These are phyloP conservation scores for Peribatodes rhomboidaria DNA, from an alignment of 2,888 invertebrate genomes.

Conservation along the genomic window DNA sequence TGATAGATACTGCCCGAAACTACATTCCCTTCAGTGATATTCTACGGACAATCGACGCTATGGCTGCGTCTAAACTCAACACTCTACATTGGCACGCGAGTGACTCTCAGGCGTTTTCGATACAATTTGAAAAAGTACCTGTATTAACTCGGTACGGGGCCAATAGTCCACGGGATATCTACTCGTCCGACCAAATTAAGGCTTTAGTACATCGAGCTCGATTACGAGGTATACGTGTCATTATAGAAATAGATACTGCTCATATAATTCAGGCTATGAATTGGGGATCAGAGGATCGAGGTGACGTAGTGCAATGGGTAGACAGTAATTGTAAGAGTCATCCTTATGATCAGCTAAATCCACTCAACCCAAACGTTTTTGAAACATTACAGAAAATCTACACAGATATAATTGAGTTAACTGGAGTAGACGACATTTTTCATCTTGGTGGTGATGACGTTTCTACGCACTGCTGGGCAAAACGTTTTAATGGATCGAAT, in stretches of 20 bases:
- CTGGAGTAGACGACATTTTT: constrained; percentile 91
- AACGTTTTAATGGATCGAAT: constrained; percentile 88
- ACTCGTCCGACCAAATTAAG: constrained; percentile 89
- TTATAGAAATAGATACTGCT: constrained; percentile 95
- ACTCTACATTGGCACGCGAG: constrained; percentile 96
- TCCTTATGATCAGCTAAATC: constrained; percentile 93
- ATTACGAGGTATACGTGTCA: constrained; percentile 92
- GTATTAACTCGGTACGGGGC: constrained; percentile 92
- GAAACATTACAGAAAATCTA: constrained; percentile 90
- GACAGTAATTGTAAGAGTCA: constrained; percentile 92
- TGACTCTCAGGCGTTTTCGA: constrained; percentile 96
- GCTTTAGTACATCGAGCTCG: constrained; percentile 92
- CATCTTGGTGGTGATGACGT: constrained; percentile 93
- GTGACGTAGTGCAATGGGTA: constrained; percentile 90
- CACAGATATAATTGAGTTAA: constrained; percentile 90
- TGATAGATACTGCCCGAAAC: constrained; percentile 96
- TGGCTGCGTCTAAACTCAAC: constrained; percentile 95
- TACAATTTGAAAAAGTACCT: constrained; percentile 90
- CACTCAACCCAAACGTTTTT: constrained; percentile 90
- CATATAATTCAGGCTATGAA: constrained; percentile 94
- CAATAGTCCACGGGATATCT: constrained; percentile 91
- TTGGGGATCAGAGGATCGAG: constrained; percentile 90
- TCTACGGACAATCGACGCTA: constrained; percentile 91
- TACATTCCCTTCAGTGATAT: constrained; percentile 91
- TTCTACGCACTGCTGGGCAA: constrained; percentile 90